A percentile compares a stretch with the other conserved stretches of the same genome.
Evolutionary conservation across 1,140 invertebrate genomes (phyloP).

Genomic region (Agrilus planipennis): DNA sequence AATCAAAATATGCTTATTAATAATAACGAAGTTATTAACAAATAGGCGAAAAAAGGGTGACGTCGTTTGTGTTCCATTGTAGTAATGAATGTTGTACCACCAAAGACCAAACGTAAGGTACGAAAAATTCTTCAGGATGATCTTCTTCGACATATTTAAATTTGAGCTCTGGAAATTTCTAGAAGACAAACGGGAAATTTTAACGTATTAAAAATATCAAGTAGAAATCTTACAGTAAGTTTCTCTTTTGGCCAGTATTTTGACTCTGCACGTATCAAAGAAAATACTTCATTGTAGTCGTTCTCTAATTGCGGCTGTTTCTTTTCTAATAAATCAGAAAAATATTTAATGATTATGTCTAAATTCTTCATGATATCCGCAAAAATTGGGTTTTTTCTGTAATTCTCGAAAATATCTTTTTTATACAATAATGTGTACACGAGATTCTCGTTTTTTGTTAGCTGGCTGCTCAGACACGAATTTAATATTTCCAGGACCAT

Average conservation of each 20-base stretch:
- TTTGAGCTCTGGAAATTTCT: slow-evolving; percentile 98
- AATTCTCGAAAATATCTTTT: slow-evolving; percentile 77
- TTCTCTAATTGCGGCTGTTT: slow-evolving; percentile 41
- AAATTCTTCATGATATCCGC: slow-evolving; percentile 96
- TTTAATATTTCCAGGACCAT: slow-evolving; percentile 96
- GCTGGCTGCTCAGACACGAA: slow-evolving; percentile 77
- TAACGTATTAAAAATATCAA: neutral
- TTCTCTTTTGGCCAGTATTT: slow-evolving; percentile 84
- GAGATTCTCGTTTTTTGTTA: slow-evolving; percentile 86
- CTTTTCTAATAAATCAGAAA: slow-evolving; percentile 25
- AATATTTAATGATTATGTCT: slow-evolving; percentile 61
- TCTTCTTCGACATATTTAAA: slow-evolving; percentile 99
- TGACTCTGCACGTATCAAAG: slow-evolving; percentile 75
- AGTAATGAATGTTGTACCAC: slow-evolving; percentile 69
- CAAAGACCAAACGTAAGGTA: slow-evolving; percentile 96
- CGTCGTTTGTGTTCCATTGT: slow-evolving; percentile 54
- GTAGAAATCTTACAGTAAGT: slow-evolving; percentile 56
- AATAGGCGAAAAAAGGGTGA: no score
- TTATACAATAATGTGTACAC: slow-evolving; percentile 95
- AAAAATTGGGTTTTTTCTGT: slow-evolving; percentile 77
- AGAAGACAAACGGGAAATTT: slow-evolving; percentile 31
- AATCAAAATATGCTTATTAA: no score
- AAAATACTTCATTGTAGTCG: slow-evolving; percentile 74
- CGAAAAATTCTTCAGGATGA: slow-evolving; percentile 97
- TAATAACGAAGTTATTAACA: no score